phyloP scores from a whole-genome alignment of 2,797 vertebrate genomes.

The Hafferia zeledoni region DNA sequence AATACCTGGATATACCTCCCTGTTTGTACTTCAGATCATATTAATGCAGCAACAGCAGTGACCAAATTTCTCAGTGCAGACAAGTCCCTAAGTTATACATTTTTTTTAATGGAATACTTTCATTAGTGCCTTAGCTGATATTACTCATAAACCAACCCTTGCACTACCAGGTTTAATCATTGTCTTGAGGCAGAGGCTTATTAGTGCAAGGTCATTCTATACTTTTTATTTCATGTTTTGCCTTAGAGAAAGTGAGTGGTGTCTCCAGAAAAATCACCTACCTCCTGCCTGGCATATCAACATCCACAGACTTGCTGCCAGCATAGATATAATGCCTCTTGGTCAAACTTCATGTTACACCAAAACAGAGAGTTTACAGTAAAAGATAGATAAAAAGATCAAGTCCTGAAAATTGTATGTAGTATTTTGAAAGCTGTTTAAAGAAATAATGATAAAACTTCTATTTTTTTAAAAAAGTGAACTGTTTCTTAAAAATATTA shows the following conservation, averaged over 20 bases:
- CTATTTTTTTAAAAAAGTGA: neutral
- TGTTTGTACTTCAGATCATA: conserved; percentile 1
- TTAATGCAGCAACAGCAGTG: conserved; percentile 13
- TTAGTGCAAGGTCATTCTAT: conserved; percentile 66
- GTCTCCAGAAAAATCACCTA: conserved; percentile 51
- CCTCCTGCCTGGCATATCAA: conserved; percentile 66
- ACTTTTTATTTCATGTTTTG: conserved; percentile 50
- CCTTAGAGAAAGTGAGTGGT: conserved; percentile 38
- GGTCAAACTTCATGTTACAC: conserved; percentile 40
- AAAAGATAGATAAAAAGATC: conserved; percentile 43
- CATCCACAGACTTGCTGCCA: conserved; percentile 63
- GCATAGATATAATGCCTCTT: conserved; percentile 41
- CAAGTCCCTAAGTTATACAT: conserved; percentile 48
- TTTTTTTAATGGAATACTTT: conserved; percentile 68
- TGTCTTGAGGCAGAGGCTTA: conserved; percentile 67
- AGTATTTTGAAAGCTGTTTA: conserved; percentile 30
- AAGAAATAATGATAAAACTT: conserved; percentile 45
- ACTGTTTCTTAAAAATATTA: neutral
- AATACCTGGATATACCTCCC: neutral
- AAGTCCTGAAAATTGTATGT: neutral
- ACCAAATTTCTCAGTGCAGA: conserved; percentile 34
- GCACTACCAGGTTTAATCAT: conserved; percentile 53
- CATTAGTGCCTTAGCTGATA: conserved; percentile 60
- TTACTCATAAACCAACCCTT: conserved; percentile 64
- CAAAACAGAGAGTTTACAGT: conserved; percentile 47